Evolutionary conservation across 1,140 invertebrate genomes (phyloP).

Genomic region (Copidosoma floridanum): DNA sequence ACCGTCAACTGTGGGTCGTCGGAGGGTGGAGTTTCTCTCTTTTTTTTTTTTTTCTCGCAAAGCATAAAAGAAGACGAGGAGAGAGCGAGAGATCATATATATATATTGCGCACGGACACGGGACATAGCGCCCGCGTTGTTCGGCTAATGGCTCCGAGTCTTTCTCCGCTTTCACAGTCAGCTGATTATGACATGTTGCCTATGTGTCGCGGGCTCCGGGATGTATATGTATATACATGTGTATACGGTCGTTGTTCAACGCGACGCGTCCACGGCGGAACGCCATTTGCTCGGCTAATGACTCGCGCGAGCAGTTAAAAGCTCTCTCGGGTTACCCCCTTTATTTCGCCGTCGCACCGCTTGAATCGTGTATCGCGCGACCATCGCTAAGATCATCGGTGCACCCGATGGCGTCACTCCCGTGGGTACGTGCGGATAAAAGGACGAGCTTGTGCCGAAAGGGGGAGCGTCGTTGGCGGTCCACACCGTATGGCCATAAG

Average conservation of each 20-base stretch:
- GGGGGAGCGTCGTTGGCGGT: constrained; percentile 5
- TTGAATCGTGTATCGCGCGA: neutral
- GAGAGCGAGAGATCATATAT: too few species aligned
- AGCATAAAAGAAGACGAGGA: too few species aligned
- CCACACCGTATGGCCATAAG: too few species aligned
- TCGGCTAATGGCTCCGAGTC: constrained; percentile 55
- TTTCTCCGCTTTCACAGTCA: constrained; percentile 41
- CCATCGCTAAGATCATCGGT: neutral
- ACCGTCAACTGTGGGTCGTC: too few species aligned
- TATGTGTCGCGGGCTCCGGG: too few species aligned
- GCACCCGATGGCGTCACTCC: too few species aligned
- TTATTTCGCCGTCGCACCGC: neutral
- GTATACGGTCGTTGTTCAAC: too few species aligned
- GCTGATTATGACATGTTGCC: constrained; percentile 57
- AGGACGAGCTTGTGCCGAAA: neutral
- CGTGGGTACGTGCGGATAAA: too few species aligned
- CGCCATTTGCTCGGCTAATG: constrained; percentile 53
- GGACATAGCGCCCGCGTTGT: constrained; percentile 48
- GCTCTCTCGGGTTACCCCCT: neutral
- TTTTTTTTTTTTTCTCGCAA: too few species aligned
- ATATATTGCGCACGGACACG: too few species aligned
- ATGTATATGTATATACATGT: too few species aligned
- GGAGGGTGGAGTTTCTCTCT: too few species aligned
- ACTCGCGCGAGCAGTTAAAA: constrained; percentile 48
- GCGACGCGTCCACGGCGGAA: constrained; percentile 36